A percentile compares a stretch with the other conserved stretches of the same genome.
These are phyloP conservation scores for Acrobasis suavella DNA, from an alignment of 2,888 invertebrate species.

Conservation along the genomic window DNA sequence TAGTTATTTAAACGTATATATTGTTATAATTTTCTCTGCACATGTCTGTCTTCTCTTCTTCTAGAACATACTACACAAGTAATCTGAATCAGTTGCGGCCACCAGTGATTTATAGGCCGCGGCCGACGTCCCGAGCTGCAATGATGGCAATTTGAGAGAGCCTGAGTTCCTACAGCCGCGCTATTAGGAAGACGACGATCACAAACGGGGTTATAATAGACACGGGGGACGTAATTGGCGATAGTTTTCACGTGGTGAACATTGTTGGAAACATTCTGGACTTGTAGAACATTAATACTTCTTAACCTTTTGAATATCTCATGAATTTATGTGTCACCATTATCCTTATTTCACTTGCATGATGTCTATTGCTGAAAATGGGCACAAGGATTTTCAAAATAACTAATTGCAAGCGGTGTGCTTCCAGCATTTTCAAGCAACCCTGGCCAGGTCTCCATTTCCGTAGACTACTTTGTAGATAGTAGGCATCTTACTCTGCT, in stretches of 20 bases:
- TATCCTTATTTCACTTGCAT: too few species aligned
- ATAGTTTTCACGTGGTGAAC: constrained; percentile 15
- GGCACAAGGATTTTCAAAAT: too few species aligned
- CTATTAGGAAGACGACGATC: constrained; percentile 25
- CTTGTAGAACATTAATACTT: background rate
- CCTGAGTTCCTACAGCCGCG: constrained; percentile 10
- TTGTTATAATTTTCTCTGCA: background rate
- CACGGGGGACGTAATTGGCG: constrained; percentile 25
- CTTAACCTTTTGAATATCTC: too few species aligned
- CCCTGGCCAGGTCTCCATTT: too few species aligned
- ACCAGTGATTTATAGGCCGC: constrained; percentile 73
- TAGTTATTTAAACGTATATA: too few species aligned
- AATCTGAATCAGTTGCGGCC: constrained; percentile 75
- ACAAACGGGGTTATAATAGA: constrained; percentile 38
- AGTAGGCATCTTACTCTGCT: too few species aligned
- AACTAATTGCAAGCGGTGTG: too few species aligned
- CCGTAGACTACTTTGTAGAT: too few species aligned
- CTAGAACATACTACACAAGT: constrained; percentile 50
- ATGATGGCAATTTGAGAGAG: constrained; percentile 29
- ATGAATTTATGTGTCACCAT: too few species aligned
- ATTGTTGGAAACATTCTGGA: background rate
- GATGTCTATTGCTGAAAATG: too few species aligned
- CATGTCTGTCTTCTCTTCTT: background rate
- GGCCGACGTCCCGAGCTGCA: constrained; percentile 45
- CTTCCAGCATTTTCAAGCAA: too few species aligned